Conservation (phyloP, 2,797 vertebrate genomes). For the Lepus townsendii region DNA sequence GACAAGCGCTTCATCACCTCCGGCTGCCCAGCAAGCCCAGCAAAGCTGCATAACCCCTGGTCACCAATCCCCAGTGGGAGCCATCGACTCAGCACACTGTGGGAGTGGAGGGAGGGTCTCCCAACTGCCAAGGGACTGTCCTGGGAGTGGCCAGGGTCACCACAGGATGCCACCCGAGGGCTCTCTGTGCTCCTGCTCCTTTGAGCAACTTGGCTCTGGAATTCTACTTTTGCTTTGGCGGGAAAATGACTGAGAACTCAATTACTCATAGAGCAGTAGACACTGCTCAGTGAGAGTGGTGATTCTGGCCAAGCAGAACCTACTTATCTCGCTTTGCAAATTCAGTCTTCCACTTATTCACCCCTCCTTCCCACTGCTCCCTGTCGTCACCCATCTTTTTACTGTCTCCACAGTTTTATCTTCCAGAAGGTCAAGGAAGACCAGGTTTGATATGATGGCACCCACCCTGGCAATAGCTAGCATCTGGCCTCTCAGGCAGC, state of each 20-base stretch:
- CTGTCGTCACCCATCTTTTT: no score
- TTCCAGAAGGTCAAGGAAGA: no score
- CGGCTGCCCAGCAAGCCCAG: conserved; percentile 69
- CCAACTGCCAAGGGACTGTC: background rate
- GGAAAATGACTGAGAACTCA: background rate
- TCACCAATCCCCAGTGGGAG: conserved; percentile 58
- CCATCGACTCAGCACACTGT: background rate
- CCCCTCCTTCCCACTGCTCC: no score
- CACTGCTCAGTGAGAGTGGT: background rate
- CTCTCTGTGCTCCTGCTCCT: background rate
- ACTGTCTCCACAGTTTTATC: no score
- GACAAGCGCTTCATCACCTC: conserved; percentile 79
- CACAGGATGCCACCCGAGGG: background rate
- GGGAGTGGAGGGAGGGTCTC: background rate
- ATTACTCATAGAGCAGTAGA: background rate
- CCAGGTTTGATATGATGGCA: no score
- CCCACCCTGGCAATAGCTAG: no score
- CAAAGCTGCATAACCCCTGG: background rate
- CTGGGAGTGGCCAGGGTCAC: background rate
- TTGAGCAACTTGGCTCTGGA: background rate
- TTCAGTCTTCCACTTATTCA: no score
- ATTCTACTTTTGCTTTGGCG: conserved; percentile 5
- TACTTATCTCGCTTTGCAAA: background rate
- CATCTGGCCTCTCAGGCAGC: no score
- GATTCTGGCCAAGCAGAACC: background rate